Evolutionary conservation across 2,888 invertebrate species (phyloP), one percentile per base, ranked within the genome.

Genomic region (Cheilosia impressa): DNA sequence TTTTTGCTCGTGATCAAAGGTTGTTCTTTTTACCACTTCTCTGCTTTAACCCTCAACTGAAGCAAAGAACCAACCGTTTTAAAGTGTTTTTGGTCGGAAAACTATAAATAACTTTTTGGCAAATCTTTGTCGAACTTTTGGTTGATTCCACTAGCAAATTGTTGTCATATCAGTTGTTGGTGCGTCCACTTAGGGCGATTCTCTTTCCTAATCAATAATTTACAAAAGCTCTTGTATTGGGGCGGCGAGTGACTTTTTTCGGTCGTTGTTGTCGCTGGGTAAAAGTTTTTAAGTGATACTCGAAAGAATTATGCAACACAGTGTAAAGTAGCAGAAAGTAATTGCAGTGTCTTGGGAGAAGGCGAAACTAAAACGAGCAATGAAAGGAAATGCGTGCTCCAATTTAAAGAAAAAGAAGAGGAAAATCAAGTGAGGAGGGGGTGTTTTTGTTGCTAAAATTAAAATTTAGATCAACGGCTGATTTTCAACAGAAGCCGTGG

Each of bases 161-260:
- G 38, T 66, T 43, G 52, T 17, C 62, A 55, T 57, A 57, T 34
- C 57, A 24, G n/a, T 52, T 52, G 22, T 34, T 38, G 31, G 43
- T 57, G 43, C 57, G 41, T 58, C 65, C 57, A 53, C 52, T 60
- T 43, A 31, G 17, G 4, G 58, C 17, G 38, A 17, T 71, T 24
- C n/a, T n/a, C 15, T 45, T 19, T 50, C 38, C 62, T 50, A 57
- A 71, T 72, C 71, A 65, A 77, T 77, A 50, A 73, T 63, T 68
- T 72, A 47, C 13, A 66, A 71, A 55, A 60, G 13, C n/a, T 17
- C 50, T 34, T 31, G 41, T 10, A 41, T 13, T 31, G 27, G 19
- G 50, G 63, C 57, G 71, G 19, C 34, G 17, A 45, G 65, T 38
- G 2, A 17, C 17, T 58, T 41, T 38, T 27, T 60, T 24, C 15